Base-by-base conservation (phyloP, 1,140 invertebrate species). In the Ceratitis capitata region DNA sequence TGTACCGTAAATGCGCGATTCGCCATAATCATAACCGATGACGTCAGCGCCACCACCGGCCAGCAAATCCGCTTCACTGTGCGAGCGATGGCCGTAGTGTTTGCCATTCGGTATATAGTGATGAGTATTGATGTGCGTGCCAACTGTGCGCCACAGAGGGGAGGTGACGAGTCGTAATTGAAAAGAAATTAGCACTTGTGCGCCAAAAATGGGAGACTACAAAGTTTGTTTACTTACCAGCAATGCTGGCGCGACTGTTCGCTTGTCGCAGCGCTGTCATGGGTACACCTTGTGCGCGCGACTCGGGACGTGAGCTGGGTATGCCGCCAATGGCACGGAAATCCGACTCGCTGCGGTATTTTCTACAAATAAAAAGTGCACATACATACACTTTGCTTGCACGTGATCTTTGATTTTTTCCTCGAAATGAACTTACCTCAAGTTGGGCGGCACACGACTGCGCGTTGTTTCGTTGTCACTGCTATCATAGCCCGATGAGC, bases 401-500 rank as follows among this genome's bases (percentile, higher is more conserved):
- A 12, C 12, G 29, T 23, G 0, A 29, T n/a, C 19, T 4, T 19
- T 74, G 5, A 39, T 14, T 64, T 14, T 64, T 64, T 64, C 9
- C 14, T 5, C 29, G n/a, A n/a, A 42, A 23, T 39, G 12, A 45
- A 58, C 51, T 82, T n/a, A 87, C 87, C 87, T 87, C 74, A 87
- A 94, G 92, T 92, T 95, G 93, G 92, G 91, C 56, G 91, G 91
- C 83, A 91, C 88, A 26, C 90, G 94, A 94, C 91, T 95, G 91
- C 87, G 93, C 92, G 69, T 94, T 1, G 94, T 95, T 91, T 95
- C 95, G 89, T 95, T 95, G 89, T 95, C 95, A 29, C 94, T 95
- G 87, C 97, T 98, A 88, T 98, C 97, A 90, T 98, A 98, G 2
- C 97, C 97, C 86, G 96, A 97, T 10, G 97, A 97, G 0, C 95